Conservation (phyloP, 1,140 invertebrate species). For the Cephus cinctus region DNA sequence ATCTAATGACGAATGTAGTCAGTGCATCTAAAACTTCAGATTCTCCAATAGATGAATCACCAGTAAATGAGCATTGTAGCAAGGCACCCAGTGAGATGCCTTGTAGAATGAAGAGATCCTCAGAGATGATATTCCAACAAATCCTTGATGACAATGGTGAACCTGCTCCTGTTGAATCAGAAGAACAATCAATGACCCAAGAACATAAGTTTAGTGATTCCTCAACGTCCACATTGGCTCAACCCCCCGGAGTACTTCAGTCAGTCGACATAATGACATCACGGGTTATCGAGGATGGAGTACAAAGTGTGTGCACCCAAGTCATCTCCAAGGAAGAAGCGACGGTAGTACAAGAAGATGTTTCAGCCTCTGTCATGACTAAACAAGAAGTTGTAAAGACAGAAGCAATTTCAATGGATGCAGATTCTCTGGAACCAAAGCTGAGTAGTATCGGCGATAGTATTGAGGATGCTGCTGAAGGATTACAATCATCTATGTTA, state of each 20-base stretch:
- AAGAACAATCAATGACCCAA: slow-evolving; percentile 12
- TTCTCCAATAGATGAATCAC: slow-evolving; percentile 32
- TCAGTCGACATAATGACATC: slow-evolving; percentile 61
- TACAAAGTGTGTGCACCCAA: slow-evolving; percentile 57
- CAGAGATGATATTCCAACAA: slow-evolving; percentile 87
- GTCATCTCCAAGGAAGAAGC: slow-evolving; percentile 52
- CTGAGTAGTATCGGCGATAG: slow-evolving; percentile 22
- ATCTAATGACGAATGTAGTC: slow-evolving; percentile 29
- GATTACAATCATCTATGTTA: neutral
- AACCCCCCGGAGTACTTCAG: slow-evolving; percentile 27
- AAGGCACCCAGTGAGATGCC: slow-evolving; percentile 50
- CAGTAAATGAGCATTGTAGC: slow-evolving; percentile 30
- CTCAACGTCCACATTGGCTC: slow-evolving; percentile 35
- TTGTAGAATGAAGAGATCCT: slow-evolving; percentile 80
- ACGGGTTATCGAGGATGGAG: slow-evolving; percentile 51
- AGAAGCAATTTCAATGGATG: slow-evolving; percentile 14
- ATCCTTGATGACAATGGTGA: slow-evolving; percentile 42
- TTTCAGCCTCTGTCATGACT: no score
- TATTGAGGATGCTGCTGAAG: slow-evolving; percentile 15
- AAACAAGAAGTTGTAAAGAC: no score
- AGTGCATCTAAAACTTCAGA: slow-evolving; percentile 43
- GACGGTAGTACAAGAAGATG: no score
- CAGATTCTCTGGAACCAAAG: slow-evolving; percentile 25
- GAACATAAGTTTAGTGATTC: slow-evolving; percentile 21
- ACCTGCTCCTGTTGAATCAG: slow-evolving; percentile 32